Base-by-base conservation (phyloP, 2,888 invertebrate genomes). In the Cataglyphis cursor region DNA sequence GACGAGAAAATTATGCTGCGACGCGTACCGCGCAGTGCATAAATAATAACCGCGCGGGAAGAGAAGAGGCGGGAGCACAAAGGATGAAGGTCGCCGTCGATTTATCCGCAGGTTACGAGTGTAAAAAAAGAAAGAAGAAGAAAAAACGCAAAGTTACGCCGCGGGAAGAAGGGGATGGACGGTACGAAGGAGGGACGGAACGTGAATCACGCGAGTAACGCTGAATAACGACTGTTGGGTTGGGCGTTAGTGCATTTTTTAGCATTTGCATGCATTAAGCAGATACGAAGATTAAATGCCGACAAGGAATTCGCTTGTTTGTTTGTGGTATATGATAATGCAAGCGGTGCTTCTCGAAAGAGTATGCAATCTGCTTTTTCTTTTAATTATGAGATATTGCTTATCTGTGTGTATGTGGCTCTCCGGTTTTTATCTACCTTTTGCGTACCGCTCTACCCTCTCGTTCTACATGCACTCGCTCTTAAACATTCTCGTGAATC, bases 191-290 rank as follows among this genome's bases (percentile, higher is more conserved):
- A 48, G 28, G 38, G 70, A 15, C 54, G 70, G 59, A 12, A 59
- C 59, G 51, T 81, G 81, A 73, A 75, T 73, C 75, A 81, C 75
- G 75, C 75, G 78, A 65, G 80, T 73, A 83, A 81, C 81, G 51
- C 70, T 65, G 81, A 81, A 76, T 81, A 83, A 83, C 83, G 73
- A 73, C 64, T 78, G 57, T n/a, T 51, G 65, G 73, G 31, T 66
- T 44, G 81, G 81, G 65, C 59, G 81, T 73, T 83, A 83, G 83
- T 83, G 81, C 83, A 83, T 83, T 83, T 83, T 83, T 83, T 83
- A 81, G 59, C 83, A 83, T 83, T 83, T 81, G 81, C 83, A 81
- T 83, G 74, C 76, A 83, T 86, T 85, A 83, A 81, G 72, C 85
- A 81, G 75, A 81, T 70, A 59, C 72, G 74, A 85, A 83, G 85